Evolutionary conservation across 2,113 vertebrate species (phyloP).

Genomic region (Amazona guildingii): DNA sequence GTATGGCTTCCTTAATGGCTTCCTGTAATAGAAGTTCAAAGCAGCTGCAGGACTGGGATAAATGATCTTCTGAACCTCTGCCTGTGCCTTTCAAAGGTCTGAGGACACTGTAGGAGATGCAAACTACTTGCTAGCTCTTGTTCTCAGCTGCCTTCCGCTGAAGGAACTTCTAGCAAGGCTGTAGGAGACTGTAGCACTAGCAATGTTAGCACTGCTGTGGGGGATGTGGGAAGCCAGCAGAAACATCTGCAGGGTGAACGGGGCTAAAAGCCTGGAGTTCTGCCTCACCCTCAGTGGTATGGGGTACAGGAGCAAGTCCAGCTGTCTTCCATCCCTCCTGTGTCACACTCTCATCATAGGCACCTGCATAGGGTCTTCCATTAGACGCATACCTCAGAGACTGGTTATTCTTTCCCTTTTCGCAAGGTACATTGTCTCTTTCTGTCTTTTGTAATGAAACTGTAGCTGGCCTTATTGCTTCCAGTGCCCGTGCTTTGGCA

Average conservation of each 20-base stretch:
- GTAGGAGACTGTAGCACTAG: background rate
- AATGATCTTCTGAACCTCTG: background rate
- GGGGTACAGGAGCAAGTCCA: background rate
- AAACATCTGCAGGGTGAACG: background rate
- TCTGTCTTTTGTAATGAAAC: background rate
- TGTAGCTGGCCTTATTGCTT: background rate
- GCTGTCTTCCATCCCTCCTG: background rate
- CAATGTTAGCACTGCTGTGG: background rate
- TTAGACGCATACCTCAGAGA: background rate
- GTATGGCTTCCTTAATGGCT: background rate
- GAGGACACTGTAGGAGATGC: background rate
- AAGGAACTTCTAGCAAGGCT: background rate
- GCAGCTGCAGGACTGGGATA: background rate
- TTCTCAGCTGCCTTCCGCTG: background rate
- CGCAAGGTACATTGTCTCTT: background rate
- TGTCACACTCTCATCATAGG: background rate
- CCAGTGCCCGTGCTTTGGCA: background rate
- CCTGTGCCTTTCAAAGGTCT: background rate
- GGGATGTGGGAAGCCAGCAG: background rate
- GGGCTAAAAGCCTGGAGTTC: background rate
- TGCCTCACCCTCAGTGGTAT: background rate
- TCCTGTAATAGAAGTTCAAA: background rate
- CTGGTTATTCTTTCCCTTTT: background rate
- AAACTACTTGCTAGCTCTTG: background rate
- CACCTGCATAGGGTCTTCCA: background rate